Evolutionary conservation across 2,113 vertebrate species (phyloP), one percentile per base, ranked within the genome.

Genomic region (Lamprotornis superbus): DNA sequence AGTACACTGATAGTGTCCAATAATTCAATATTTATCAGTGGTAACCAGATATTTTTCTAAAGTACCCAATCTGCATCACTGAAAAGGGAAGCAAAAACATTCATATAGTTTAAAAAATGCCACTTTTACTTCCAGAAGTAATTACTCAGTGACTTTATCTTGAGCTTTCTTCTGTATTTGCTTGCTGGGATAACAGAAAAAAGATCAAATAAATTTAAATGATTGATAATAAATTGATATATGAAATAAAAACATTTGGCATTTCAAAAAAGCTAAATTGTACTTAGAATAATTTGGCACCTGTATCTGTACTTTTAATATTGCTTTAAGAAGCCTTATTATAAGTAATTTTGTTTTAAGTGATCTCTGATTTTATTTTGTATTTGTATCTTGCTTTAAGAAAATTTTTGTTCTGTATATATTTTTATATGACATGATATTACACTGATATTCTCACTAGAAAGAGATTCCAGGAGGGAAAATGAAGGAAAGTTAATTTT

Each of bases 21-120:
- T 19, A 83, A 87, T 52, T 90, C 39, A 83, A 33, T 78, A 68
- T 71, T 85, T 94, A 65, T 80, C 64, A 73, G 12, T 42, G 18
- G 11, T 13, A 91, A 87, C 1, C 25, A 57, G 33, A 35, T 30
- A 13, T 71, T 75, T 78, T 90, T 20, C 23, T 59, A 19, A 74
- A 69, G 14, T 52, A 67, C 4, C 11, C 33, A 49, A 12, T 70
- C 44, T 63, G 3, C 16, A 7, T 2, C 37, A 17, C 28, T 60
- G 6, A 95, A 88, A 73, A 16, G 1, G 16, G 22, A 70, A 83
- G 15, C 0, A 35, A 90, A 88, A 78, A 28, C 2, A 19, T 67
- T 81, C 1, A 42, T 39, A 25, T 16, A 49, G 5, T 74, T 87
- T 23, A 2, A 57, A 77, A 79, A 83, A 14, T 30, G 20, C 1